Base-by-base conservation (phyloP, 2,888 invertebrate genomes). In the Aproaerema taeniolella region DNA sequence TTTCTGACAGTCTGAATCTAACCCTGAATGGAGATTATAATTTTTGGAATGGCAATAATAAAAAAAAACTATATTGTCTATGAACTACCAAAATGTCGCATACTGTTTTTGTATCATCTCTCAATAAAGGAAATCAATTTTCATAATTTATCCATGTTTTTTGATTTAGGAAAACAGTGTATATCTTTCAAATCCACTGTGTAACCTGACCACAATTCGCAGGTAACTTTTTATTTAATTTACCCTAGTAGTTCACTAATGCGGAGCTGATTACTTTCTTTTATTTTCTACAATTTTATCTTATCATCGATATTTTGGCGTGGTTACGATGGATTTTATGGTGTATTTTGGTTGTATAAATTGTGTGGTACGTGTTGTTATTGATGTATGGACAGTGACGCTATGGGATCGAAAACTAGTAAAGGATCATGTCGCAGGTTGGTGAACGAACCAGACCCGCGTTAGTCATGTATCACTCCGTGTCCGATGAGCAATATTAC, bases 101-200 rank as follows among this genome's bases (percentile, higher is more conserved):
- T 68, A 74, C 74, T 85, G 85, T 85, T 85, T 82, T 83, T 79
- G 78, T 82, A 72, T 74, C 64, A 56, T 73, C 66, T 69, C 61
- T 61, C 58, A 70, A 61, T 72, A 71, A 67, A 79, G 66, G 53
- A 72, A 74, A 73, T 70, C 65, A 71, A 68, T 71, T 73, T 73
- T 64, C 53, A 48, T 59, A 66, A 67, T 61, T 70, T 38, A 66
- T 65, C 58, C 53, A 66, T 64, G 66, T 61, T 55, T 67, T 62
- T 55, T 53, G 50, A 48, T 53, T 61, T 55, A 52, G 41, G 53
- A 47, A 47, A 46, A 51, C 49, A 56, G 55, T 55, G 53, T 51
- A 52, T 58, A 43, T 47, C 47, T 49, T 53, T 58, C 53, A 57
- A 59, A 58, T 61, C 62, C 53, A 55, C 50, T 45, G 46, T 52